Evolutionary conservation across 2,797 vertebrate species (phyloP).

Genomic region (Vultur gryphus): DNA sequence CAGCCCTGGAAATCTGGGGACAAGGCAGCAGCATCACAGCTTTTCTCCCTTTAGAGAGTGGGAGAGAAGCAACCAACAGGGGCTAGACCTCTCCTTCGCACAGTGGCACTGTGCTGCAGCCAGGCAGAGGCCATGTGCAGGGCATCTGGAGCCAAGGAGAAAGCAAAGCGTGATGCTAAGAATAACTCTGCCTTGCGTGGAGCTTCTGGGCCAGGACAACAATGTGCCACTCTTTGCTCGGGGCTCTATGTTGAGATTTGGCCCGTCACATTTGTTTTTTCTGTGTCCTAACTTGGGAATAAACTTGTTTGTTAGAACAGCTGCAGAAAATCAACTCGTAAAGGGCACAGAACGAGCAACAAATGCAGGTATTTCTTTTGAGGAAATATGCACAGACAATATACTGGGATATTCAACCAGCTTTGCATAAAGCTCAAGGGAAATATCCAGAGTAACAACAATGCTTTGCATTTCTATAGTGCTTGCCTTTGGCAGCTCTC

Average conservation of each 20-base stretch:
- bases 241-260: neutral
- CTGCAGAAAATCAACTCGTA: neutral
- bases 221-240: fast-evolving
- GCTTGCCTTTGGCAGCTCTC: constrained; percentile 57
- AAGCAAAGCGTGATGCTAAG: neutral
- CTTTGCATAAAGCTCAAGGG: constrained; percentile 38
- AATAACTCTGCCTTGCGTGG: neutral
- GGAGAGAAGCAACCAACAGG: neutral
- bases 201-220: neutral
- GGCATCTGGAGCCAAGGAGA: neutral
- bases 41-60: neutral
- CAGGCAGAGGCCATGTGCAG: neutral
- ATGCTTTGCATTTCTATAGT: constrained; percentile 53
- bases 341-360: neutral
- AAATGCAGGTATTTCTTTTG: constrained; percentile 20
- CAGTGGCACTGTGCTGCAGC: neutral
- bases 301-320: constrained; percentile 30
- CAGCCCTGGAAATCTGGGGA: neutral
- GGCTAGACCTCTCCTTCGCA: neutral
- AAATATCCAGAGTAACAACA: constrained; percentile 40
- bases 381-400: neutral
- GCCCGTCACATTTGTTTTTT: neutral
- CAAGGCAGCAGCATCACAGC: neutral
- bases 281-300: neutral
- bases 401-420: neutral